Evolutionary conservation across 2,888 invertebrate species (phyloP), one percentile per base, ranked within the genome.

Genomic region (Neelides folsomi): DNA sequence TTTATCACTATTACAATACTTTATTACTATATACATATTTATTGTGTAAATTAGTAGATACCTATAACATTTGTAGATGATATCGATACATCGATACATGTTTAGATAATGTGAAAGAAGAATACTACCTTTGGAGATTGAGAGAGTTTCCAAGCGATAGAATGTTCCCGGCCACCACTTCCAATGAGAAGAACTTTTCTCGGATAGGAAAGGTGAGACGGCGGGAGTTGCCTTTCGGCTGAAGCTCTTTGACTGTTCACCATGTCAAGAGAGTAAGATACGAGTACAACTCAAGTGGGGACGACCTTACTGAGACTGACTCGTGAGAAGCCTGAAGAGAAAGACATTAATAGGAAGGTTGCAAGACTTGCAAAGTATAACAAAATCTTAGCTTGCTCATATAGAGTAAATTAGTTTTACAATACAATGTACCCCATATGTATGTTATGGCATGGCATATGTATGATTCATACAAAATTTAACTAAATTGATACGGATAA

Each of bases 81-180:
- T 36, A 16, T 48, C 40, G 2, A 37, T n/a, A n/a, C n/a, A n/a
- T n/a, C n/a, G n/a, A 2, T 51, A 12, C 19, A 46, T 16, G 19
- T 27, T 5, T 27, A 5, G 27, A 27, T n/a, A 47, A 15, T 37
- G 16, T n/a, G 19, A 51, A 47, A 38, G 48, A 6, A 20, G 12
- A n/a, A 47, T 61, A 61, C 66, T 66, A 74, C 75, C 63, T 69
- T 63, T 1, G 76, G 68, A 42, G 92, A 93, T 69, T 89, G 82
- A 0, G 86, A 75, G 40, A 97, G 72, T 73, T 93, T 93, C 92
- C 93, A 94, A 65, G 86, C 84, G 66, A 98, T 77, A 4, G 92
- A 92, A 74, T 97, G 94, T 72, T 98, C 97, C 62, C 97, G 79
- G 2, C 93, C 95, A 38, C 97, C 97, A 69, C 82, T 77, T 13